A percentile compares a stretch with the other conserved stretches of the same genome.
Evolutionary conservation across 1,140 invertebrate species (phyloP).

Genomic region (Lerema accius): DNA sequence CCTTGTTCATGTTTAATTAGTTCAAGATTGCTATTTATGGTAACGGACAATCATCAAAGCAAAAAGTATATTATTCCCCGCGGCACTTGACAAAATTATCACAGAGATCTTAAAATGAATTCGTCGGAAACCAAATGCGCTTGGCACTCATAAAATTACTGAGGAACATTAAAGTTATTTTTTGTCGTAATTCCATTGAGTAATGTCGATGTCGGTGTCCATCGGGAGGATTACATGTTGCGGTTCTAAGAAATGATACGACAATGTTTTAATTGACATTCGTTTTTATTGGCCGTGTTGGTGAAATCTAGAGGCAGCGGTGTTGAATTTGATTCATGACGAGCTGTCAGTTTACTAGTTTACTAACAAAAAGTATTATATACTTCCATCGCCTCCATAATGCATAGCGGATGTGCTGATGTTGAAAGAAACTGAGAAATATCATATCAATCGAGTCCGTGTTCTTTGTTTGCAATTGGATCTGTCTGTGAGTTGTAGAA

Average conservation of each 20-base stretch:
- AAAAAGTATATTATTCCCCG: conserved; percentile 25
- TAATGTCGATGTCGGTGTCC: conserved; percentile 8
- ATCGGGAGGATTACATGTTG: conserved; percentile 2
- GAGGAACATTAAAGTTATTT: conserved; percentile 21
- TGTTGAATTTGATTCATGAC: conserved; percentile 21
- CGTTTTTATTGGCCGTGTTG: conserved; percentile 5
- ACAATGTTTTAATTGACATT: conserved; percentile 11
- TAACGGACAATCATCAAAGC: conserved; percentile 31
- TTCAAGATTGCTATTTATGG: conserved; percentile 37
- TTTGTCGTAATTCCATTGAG: conserved; percentile 17
- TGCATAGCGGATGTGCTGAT: conserved; percentile 24
- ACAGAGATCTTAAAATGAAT: conserved; percentile 24
- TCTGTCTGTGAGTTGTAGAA: neutral
- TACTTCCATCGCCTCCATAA: conserved; percentile 14
- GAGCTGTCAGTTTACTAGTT: conserved; percentile 5
- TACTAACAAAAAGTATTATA: conserved; percentile 1
- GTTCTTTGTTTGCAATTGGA: conserved; percentile 14
- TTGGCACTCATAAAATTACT: conserved; percentile 31
- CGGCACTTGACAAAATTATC: conserved; percentile 27
- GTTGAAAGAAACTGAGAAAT: conserved; percentile 19
- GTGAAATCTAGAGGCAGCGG: conserved; percentile 1
- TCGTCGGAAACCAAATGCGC: conserved; percentile 19
- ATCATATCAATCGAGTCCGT: neutral
- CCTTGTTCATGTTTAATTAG: conserved; percentile 37
- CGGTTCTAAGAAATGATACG: conserved; percentile 5